A percentile compares a stretch with the other conserved stretches of the same genome.
These are phyloP conservation scores for Harmothoe impar DNA, from an alignment of 2,888 invertebrate genomes.

Conservation along the genomic window DNA sequence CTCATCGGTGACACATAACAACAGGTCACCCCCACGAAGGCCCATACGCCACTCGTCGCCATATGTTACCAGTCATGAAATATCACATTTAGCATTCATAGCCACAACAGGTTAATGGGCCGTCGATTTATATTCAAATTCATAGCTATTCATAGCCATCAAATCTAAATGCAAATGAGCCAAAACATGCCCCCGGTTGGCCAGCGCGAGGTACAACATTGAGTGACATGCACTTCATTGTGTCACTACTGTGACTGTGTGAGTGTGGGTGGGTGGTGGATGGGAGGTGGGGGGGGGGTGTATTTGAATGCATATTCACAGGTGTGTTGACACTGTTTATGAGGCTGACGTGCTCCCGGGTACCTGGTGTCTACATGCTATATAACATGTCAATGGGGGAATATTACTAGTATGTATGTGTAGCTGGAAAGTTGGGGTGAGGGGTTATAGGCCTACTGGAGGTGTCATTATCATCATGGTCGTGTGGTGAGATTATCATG, in stretches of 20 bases:
- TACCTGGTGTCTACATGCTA: background rate
- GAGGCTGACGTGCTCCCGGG: background rate
- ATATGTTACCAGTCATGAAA: background rate
- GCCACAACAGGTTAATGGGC: background rate
- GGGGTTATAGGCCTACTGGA: too few species aligned
- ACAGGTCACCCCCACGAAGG: too few species aligned
- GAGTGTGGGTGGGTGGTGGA: too few species aligned
- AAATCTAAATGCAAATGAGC: conserved; percentile 39
- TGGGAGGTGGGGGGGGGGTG: background rate
- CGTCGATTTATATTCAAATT: conserved; percentile 13
- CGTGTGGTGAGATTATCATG: too few species aligned
- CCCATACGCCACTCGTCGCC: background rate
- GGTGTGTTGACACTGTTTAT: conserved; percentile 26
- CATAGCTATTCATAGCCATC: background rate
- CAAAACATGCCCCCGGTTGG: background rate
- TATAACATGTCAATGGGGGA: too few species aligned
- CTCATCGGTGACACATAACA: too few species aligned
- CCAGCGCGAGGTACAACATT: background rate
- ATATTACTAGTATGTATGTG: too few species aligned
- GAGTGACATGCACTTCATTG: conserved; percentile 1
- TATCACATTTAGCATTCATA: background rate
- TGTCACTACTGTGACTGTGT: too few species aligned
- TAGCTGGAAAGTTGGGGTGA: too few species aligned
- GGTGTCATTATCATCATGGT: too few species aligned
- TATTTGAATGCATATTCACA: background rate